phyloP scores from a whole-genome alignment of 2,113 vertebrate genomes.

The Forbesichthys agassizii region DNA sequence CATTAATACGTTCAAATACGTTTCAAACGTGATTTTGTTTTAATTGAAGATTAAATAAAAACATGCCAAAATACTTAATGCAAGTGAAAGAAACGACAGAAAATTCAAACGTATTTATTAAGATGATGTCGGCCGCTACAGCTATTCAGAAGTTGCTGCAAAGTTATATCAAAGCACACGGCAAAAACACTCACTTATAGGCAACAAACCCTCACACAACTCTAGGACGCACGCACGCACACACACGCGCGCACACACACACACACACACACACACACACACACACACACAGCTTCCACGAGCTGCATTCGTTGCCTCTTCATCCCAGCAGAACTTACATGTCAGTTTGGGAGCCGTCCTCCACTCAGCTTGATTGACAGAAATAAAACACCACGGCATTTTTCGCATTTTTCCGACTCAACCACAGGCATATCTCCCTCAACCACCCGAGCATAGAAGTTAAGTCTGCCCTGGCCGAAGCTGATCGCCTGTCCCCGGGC shows the following conservation, averaged over 20 bases:
- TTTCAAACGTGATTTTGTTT: too few species aligned
- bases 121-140: background rate
- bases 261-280: slow-evolving; percentile 8
- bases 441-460: slow-evolving; percentile 18
- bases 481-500: slow-evolving; percentile 16
- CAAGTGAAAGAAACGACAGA: too few species aligned
- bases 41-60: too few species aligned
- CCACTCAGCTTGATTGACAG: slow-evolving; percentile 84
- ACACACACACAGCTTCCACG: slow-evolving; percentile 10
- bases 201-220: background rate
- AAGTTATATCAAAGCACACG: slow-evolving; percentile 5
- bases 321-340: slow-evolving; percentile 81
- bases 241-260: slow-evolving; percentile 21
- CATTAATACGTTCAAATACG: too few species aligned
- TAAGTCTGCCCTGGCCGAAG: slow-evolving; percentile 24
- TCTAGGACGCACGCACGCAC: slow-evolving; percentile 15
- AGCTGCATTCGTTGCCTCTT: slow-evolving; percentile 53
- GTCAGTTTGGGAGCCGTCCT: slow-evolving; percentile 84
- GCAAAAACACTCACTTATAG: slow-evolving; percentile 3
- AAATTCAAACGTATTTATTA: background rate
- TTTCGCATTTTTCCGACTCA: slow-evolving; percentile 30
- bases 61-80: too few species aligned
- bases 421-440: slow-evolving; percentile 33
- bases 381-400: slow-evolving; percentile 60
- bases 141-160: background rate